A percentile compares a stretch with the other conserved stretches of the same genome.
Conservation (phyloP, 2,888 invertebrate genomes). For the Arge pagana region DNA sequence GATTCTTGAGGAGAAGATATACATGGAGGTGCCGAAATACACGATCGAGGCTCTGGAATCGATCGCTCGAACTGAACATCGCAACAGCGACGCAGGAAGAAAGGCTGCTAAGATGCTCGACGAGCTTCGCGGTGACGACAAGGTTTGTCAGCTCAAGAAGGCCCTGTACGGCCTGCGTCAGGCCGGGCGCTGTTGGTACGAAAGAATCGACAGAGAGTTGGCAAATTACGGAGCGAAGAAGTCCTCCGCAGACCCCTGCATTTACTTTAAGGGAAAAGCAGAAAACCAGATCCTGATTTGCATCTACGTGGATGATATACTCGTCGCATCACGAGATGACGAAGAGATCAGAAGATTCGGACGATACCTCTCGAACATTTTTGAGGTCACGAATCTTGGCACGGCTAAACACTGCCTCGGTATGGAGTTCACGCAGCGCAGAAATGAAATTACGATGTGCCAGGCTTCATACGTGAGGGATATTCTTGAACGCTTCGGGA, state of each 20-base stretch:
- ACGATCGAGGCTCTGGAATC: slow-evolving; percentile 11
- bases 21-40: slow-evolving; percentile 3
- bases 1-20: not conserved
- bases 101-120: slow-evolving; percentile 22
- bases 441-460: slow-evolving; percentile 13
- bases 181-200: slow-evolving; percentile 23
- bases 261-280: slow-evolving; percentile 20
- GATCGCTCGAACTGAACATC: slow-evolving; percentile 3
- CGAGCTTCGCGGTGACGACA: slow-evolving; percentile 4
- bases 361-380: slow-evolving; percentile 5
- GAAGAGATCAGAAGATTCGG: slow-evolving; percentile 20
- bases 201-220: slow-evolving; percentile 31
- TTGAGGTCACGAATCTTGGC: slow-evolving; percentile 28
- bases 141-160: slow-evolving; percentile 27
- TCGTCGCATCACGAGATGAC: slow-evolving; percentile 18
- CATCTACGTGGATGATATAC: slow-evolving; percentile 32
- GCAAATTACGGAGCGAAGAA: slow-evolving; percentile 32
- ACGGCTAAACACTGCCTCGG: slow-evolving; percentile 25
- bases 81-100: not conserved
- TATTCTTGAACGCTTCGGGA: slow-evolving; percentile 25
- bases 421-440: slow-evolving; percentile 16
- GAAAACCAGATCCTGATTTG: too few species aligned
- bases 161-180: slow-evolving; percentile 27
- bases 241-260: slow-evolving; percentile 30
- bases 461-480: slow-evolving; percentile 24